Conservation (phyloP, 2,888 invertebrate genomes). For the Nesidiocoris tenuis region DNA sequence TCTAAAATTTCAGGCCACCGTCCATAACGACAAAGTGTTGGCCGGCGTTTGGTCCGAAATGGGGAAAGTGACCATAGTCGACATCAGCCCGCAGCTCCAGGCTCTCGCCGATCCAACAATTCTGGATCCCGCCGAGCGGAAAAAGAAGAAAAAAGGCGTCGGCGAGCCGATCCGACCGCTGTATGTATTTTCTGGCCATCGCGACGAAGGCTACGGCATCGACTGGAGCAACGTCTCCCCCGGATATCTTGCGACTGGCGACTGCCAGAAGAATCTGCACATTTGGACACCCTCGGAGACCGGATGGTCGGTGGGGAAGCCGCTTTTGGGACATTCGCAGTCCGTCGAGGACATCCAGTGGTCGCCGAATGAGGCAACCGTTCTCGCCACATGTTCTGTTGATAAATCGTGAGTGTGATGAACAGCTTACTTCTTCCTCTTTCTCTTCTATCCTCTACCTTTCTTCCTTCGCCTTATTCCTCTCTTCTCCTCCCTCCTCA, state of each 20-base stretch:
- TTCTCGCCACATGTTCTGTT: constrained; percentile 84
- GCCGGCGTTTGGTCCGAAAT: constrained; percentile 96
- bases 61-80: constrained; percentile 90
- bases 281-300: constrained; percentile 78
- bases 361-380: constrained; percentile 91
- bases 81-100: constrained; percentile 76
- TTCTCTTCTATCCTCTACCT: too few relatives aligned
- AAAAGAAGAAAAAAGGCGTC: constrained; percentile 44
- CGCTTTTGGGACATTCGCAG: constrained; percentile 80
- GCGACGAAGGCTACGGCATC: constrained; percentile 69
- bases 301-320: constrained; percentile 84
- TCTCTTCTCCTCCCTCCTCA: neutral
- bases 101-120: constrained; percentile 69
- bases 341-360: constrained; percentile 99
- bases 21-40: constrained; percentile 65
- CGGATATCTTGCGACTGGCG: constrained; percentile 88
- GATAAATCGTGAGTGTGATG: constrained; percentile 71
- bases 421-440: too few relatives aligned
- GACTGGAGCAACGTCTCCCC: constrained; percentile 84
- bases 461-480: neutral
- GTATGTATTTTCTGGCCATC: constrained; percentile 25
- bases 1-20: constrained; percentile 60
- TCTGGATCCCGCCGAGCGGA: constrained; percentile 44
- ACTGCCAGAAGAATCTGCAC: constrained; percentile 89
- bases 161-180: constrained; percentile 36